Conservation (phyloP, 2,797 vertebrate species). For the Enteromius argenteus region DNA sequence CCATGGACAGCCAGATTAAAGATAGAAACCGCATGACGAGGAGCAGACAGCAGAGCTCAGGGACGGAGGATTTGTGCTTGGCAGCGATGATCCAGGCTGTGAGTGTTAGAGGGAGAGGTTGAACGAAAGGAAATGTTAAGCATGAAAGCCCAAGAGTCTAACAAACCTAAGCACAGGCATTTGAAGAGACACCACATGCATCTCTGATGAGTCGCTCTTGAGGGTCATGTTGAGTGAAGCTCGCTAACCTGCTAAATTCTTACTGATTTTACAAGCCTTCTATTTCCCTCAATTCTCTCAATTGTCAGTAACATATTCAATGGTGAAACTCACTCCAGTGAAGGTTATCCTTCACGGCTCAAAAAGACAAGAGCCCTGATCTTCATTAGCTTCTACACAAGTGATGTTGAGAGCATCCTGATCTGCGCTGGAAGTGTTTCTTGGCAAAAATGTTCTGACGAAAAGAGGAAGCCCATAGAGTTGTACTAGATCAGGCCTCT, state of each 20-base stretch:
- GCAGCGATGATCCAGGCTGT: not conserved
- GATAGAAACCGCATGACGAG: constrained; percentile 2
- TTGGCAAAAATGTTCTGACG: not conserved
- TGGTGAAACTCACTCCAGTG: not conserved
- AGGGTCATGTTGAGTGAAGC: constrained; percentile 30
- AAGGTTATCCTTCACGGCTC: not conserved
- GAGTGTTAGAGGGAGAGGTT: not conserved
- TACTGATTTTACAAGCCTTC: not conserved
- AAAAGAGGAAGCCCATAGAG: constrained; percentile 1
- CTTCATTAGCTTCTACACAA: constrained; percentile 7
- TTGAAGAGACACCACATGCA: constrained; percentile 14
- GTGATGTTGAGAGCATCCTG: not conserved
- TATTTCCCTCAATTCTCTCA: not conserved
- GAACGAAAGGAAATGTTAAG: constrained; percentile 10
- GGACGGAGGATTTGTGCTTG: constrained; percentile 31
- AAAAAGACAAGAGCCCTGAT: constrained; percentile 9
- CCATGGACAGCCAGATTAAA: not conserved
- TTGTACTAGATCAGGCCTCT: not conserved
- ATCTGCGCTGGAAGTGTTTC: not conserved
- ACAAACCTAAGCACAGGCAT: constrained; percentile 18
- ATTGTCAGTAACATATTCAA: constrained; percentile 13
- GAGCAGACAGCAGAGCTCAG: constrained; percentile 7
- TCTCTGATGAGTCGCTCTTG: constrained; percentile 19
- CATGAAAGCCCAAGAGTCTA: constrained; percentile 12
- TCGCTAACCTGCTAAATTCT: constrained; percentile 8